Conservation (phyloP, 1,140 invertebrate species). For the Planococcus citri region DNA sequence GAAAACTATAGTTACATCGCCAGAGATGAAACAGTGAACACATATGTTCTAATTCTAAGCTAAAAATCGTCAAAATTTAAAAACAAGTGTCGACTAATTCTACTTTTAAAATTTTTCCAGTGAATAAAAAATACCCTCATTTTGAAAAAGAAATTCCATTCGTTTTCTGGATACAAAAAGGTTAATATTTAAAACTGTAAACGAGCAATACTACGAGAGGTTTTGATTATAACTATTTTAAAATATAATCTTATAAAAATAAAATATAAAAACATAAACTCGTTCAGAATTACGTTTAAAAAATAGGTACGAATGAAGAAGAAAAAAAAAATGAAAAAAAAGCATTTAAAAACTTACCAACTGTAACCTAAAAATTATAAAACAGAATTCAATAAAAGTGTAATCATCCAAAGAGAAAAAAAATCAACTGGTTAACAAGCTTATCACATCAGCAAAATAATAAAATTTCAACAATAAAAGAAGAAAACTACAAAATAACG, state of each 20-base stretch:
- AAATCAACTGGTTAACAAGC: conserved; percentile 15
- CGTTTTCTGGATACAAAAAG: too few relatives aligned
- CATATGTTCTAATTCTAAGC: too few relatives aligned
- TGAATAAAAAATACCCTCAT: too few relatives aligned
- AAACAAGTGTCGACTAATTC: too few relatives aligned
- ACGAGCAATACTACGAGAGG: background rate
- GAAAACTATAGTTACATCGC: too few relatives aligned
- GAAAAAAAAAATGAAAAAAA: background rate
- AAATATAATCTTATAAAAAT: background rate
- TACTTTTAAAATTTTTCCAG: too few relatives aligned
- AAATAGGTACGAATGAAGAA: background rate
- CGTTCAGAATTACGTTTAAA: background rate
- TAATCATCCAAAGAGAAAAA: background rate
- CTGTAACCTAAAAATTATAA: background rate
- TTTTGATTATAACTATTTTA: background rate
- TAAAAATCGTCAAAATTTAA: too few relatives aligned
- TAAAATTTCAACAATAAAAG: conserved; percentile 13
- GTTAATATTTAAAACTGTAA: too few relatives aligned
- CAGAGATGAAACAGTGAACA: too few relatives aligned
- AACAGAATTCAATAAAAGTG: conserved; percentile 1
- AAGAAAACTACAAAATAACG: conserved; percentile 4
- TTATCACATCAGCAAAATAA: conserved; percentile 10
- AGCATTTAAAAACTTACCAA: background rate
- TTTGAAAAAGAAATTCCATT: too few relatives aligned
- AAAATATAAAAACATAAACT: conserved; percentile 1